phyloP scores from a whole-genome alignment of 2,113 vertebrate genomes.

The Laticauda laticaudata region DNA sequence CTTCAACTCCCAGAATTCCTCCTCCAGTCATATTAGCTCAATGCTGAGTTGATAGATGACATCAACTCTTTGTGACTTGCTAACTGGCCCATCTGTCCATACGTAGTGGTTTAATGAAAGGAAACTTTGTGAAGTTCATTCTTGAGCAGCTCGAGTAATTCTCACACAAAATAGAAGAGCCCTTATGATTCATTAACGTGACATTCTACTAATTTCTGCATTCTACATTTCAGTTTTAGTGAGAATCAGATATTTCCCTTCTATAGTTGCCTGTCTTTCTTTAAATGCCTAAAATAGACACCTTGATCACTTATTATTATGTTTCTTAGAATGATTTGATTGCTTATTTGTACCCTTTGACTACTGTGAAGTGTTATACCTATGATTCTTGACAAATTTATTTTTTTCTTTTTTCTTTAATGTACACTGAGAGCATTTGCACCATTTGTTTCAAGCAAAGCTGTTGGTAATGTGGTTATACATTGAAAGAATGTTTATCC shows the following conservation, averaged over 20 bases:
- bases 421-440: no score
- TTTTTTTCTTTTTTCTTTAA: no score
- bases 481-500: background rate
- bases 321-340: no score
- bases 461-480: background rate
- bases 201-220: background rate
- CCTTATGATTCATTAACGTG: background rate
- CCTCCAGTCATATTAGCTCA: background rate
- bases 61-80: background rate
- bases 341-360: no score
- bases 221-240: background rate
- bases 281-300: background rate
- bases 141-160: background rate
- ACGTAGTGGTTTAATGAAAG: background rate
- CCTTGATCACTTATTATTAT: no score
- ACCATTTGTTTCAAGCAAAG: background rate
- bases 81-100: background rate
- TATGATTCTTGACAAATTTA: no score
- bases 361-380: no score
- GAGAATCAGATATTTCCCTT: background rate
- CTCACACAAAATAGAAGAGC: background rate
- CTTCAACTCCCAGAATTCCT: no score
- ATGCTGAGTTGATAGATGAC: background rate
- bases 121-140: background rate
- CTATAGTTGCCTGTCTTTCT: background rate